A percentile compares a stretch with the other conserved stretches of the same genome.
These are phyloP conservation scores for Sinocyclocheilus maitianheensis DNA, from an alignment of 2,113 vertebrate species.

Conservation along the genomic window DNA sequence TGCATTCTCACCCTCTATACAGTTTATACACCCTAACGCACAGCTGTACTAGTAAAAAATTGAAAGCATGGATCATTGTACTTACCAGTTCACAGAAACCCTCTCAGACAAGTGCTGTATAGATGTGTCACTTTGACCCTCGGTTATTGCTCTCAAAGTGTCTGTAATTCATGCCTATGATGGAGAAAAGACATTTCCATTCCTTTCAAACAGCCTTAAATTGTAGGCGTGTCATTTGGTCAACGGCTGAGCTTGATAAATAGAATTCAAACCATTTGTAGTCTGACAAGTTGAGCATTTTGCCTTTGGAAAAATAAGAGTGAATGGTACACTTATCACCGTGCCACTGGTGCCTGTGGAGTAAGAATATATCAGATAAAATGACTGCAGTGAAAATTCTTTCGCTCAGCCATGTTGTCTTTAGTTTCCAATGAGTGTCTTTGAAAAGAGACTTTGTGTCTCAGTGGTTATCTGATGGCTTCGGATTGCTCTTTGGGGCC, in stretches of 20 bases:
- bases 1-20: neutral
- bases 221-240: conserved; percentile 18
- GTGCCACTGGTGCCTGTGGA: conserved; percentile 33
- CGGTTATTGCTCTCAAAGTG: conserved; percentile 13
- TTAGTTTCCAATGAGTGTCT: conserved; percentile 30
- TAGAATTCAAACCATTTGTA: conserved; percentile 22
- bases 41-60: neutral
- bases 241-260: conserved; percentile 18
- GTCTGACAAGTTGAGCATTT: conserved; percentile 13
- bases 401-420: conserved; percentile 27
- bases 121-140: conserved; percentile 15
- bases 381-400: neutral
- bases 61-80: neutral
- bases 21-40: neutral
- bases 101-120: conserved; percentile 12
- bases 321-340: conserved; percentile 18
- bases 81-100: neutral
- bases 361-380: conserved; percentile 28
- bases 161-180: conserved; percentile 11
- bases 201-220: conserved; percentile 30
- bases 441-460: conserved; percentile 26
- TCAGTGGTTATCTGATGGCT: conserved; percentile 12
- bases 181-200: conserved; percentile 34
- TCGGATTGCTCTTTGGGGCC: conserved; percentile 25
- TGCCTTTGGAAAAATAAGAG: neutral